Conservation (phyloP, 1,140 invertebrate genomes). For the Anastatus disparis region DNA sequence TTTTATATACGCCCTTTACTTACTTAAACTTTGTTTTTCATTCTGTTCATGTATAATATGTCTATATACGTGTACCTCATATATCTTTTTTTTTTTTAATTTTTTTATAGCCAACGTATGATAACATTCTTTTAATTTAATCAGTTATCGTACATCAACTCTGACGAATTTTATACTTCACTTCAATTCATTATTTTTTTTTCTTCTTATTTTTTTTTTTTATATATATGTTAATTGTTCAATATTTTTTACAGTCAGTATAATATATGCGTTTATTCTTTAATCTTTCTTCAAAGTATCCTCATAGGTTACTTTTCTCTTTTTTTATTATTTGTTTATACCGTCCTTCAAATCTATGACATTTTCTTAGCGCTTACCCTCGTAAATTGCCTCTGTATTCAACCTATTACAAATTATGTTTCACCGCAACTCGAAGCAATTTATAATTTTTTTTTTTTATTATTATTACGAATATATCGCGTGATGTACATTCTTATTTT, state of each 20-base stretch:
- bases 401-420: conserved; percentile 23
- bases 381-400: neutral
- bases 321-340: conserved; percentile 22
- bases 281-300: conserved; percentile 26
- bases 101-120: conserved; percentile 23
- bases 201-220: neutral
- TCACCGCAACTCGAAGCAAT: conserved; percentile 21
- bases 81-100: conserved; percentile 34
- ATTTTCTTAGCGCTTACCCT: neutral
- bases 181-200: neutral
- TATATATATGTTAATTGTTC: conserved; percentile 5
- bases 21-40: conserved; percentile 12
- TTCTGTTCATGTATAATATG: neutral
- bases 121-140: conserved; percentile 24
- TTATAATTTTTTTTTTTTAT: neutral
- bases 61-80: conserved; percentile 19
- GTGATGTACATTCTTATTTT: conserved; percentile 7
- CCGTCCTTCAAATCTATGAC: conserved; percentile 36
- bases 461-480: neutral
- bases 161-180: neutral
- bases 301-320: conserved; percentile 13
- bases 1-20: conserved; percentile 19
- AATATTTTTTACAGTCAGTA: conserved; percentile 27
- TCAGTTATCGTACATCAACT: conserved; percentile 20
- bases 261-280: conserved; percentile 24